phyloP scores from a whole-genome alignment of 2,797 vertebrate genomes.

The Bufotes viridis region DNA sequence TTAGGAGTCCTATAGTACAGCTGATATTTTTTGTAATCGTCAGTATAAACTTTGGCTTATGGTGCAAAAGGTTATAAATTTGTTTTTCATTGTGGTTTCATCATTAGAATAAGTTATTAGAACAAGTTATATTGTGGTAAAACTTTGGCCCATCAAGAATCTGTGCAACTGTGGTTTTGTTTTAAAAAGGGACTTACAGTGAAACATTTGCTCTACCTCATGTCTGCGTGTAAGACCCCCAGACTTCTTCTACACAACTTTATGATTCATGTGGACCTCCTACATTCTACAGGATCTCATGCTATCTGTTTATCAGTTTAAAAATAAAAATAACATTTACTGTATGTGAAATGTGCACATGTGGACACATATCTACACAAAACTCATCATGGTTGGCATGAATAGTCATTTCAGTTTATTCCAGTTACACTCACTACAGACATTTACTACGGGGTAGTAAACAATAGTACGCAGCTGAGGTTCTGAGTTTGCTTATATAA shows the following conservation, averaged over 20 bases:
- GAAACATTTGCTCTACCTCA: background rate
- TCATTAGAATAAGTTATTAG: no score
- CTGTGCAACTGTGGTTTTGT: no score
- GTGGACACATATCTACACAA: constrained; percentile 14
- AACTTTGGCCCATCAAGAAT: no score
- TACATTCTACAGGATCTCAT: background rate
- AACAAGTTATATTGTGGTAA: no score
- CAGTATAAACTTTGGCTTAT: no score
- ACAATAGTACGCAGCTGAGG: constrained; percentile 5
- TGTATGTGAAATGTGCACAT: background rate
- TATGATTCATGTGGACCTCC: background rate
- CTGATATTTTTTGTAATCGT: no score
- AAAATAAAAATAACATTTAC: constrained; percentile 26
- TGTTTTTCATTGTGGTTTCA: no score
- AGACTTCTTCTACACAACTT: background rate
- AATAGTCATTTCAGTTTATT: constrained; percentile 34
- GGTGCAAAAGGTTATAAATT: no score
- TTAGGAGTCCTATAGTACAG: no score
- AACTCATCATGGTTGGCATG: background rate
- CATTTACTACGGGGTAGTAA: constrained; percentile 37
- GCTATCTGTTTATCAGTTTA: constrained; percentile 12
- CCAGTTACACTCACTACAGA: background rate
- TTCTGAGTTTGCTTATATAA: constrained; percentile 23
- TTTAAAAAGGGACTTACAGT: background rate
- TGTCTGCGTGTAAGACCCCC: background rate